These are phyloP conservation scores for Brienomyrus brachyistius DNA, from an alignment of 2,113 vertebrate genomes.

Conservation along the genomic window DNA sequence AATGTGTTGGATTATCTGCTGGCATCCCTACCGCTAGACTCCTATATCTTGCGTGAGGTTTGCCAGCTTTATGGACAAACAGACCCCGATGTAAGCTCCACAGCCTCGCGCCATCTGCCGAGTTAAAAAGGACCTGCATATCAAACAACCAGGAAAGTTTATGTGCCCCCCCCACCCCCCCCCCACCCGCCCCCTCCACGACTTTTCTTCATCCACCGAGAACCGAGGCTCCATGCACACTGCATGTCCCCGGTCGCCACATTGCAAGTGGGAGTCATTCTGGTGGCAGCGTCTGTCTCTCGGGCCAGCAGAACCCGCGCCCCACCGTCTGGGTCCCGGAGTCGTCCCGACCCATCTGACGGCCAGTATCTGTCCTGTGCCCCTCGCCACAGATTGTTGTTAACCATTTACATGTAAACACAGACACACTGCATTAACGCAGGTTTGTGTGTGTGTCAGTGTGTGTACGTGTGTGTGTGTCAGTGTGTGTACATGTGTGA, in stretches of 20 bases:
- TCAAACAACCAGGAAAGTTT: neutral
- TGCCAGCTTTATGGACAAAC: neutral
- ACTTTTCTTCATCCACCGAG: neutral
- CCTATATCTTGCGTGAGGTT: neutral
- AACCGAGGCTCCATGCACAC: neutral
- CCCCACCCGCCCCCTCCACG: neutral
- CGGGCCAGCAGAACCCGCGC: conserved; percentile 52
- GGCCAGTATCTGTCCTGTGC: neutral
- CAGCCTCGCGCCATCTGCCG: neutral
- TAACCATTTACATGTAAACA: conserved; percentile 73
- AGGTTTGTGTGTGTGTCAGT: conserved; percentile 33
- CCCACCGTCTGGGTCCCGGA: conserved; percentile 48
- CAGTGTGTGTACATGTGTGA: conserved; percentile 19
- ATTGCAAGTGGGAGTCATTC: conserved; percentile 61
- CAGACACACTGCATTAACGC: conserved; percentile 43
- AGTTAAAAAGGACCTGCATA: neutral
- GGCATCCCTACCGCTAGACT: neutral
- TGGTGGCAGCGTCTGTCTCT: conserved; percentile 43
- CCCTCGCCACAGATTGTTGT: conserved; percentile 66
- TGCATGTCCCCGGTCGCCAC: conserved; percentile 6
- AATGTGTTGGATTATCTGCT: neutral
- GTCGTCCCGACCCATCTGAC: conserved; percentile 59
- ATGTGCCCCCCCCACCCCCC: neutral
- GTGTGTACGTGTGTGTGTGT: neutral
- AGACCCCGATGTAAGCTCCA: neutral